A percentile compares a stretch with the other conserved stretches of the same genome.
These are phyloP conservation scores for Drosophila yooni DNA, from an alignment of 2,888 invertebrate species.

Conservation along the genomic window DNA sequence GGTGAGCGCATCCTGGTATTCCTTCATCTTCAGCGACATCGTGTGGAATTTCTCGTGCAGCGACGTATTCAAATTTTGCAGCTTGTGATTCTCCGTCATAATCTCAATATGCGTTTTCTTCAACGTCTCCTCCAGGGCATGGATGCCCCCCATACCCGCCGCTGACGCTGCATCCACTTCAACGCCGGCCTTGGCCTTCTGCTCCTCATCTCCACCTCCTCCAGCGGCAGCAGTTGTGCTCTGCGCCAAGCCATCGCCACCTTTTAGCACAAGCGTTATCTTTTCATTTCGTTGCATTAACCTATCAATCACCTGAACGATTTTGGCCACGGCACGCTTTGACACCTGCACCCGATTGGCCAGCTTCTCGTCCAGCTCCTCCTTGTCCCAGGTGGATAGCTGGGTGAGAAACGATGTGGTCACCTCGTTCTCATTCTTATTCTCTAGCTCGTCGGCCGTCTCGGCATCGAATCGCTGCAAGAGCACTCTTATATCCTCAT, in stretches of 20 bases:
- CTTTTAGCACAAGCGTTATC: slow-evolving; percentile 93
- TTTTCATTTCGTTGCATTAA: slow-evolving; percentile 98
- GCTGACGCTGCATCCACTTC: slow-evolving; percentile 44
- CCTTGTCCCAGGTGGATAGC: slow-evolving; percentile 98
- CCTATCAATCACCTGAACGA: slow-evolving; percentile 98
- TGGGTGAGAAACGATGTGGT: slow-evolving; percentile 98
- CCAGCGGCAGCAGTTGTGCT: slow-evolving; percentile 23
- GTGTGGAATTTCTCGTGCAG: slow-evolving; percentile 97
- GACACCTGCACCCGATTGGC: slow-evolving; percentile 98
- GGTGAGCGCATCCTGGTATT: slow-evolving; percentile 90
- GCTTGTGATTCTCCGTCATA: slow-evolving; percentile 94
- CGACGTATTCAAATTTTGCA: slow-evolving; percentile 96
- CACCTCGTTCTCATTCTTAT: slow-evolving; percentile 98
- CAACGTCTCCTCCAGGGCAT: slow-evolving; percentile 91
- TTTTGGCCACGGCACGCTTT: slow-evolving; percentile 97
- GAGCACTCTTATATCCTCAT: slow-evolving; percentile 97
- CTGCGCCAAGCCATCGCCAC: slow-evolving; percentile 86
- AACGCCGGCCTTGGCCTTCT: slow-evolving; percentile 33
- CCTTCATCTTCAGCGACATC: slow-evolving; percentile 95
- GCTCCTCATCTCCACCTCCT: slow-evolving; percentile 45
- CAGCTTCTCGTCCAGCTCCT: slow-evolving; percentile 97
- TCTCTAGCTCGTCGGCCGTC: slow-evolving; percentile 97
- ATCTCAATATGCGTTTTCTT: slow-evolving; percentile 94
- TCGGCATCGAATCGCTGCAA: slow-evolving; percentile 98
- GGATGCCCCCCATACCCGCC: slow-evolving; percentile 41